Base-by-base conservation (phyloP, 2,797 vertebrate genomes). In the Masticophis lateralis region DNA sequence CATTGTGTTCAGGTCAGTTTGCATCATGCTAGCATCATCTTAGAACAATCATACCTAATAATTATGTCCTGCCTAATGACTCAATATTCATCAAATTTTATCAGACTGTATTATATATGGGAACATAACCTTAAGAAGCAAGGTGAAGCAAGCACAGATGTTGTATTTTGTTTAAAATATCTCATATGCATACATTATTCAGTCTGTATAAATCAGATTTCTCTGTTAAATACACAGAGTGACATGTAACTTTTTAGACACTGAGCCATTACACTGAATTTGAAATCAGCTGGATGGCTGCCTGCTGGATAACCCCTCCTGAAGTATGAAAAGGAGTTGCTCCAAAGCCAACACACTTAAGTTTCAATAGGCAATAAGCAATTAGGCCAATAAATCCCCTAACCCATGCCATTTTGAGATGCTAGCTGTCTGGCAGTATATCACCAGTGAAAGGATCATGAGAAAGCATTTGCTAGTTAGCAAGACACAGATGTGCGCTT, bases 361-460 rank as follows among this genome's bases (percentile, higher is more conserved):
- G 2, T 96, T 94, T 57, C 91, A 69, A 90, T 37, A 89, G 92
- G 89, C 93, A 95, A 94, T 95, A 74, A 91, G 94, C 97, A 96
- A 97, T 96, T 79, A 91, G 91, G 63, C 88, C 93, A 95, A 93
- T 94, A 96, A 97, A 97, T 95, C 96, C 94, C 56, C 89, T 95
- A 96, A 94, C 57, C 89, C 86, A 90, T 22, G 0, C 5, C 93
- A 86, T 93, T 91, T 92, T 93, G 83, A 88, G 94, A 93, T 94
- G 94, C 79, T 92, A 83, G 22, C 87, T 96, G 91, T 89, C 91
- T 79, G 87, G 93, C 87, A 89, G 95, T 95, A 69, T 92, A 96
- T 95, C 96, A 94, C 22, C 18, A 61, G 47, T 43, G 95, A 96
- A 96, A 97, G 87, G 86, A 94, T 90, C 95, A 94, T 51, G 56